Percentiles rank a stretch among this genome's conserved stretches.
Evolutionary conservation across 2,888 invertebrate species (phyloP).

Genomic region (Unio delphinus): DNA sequence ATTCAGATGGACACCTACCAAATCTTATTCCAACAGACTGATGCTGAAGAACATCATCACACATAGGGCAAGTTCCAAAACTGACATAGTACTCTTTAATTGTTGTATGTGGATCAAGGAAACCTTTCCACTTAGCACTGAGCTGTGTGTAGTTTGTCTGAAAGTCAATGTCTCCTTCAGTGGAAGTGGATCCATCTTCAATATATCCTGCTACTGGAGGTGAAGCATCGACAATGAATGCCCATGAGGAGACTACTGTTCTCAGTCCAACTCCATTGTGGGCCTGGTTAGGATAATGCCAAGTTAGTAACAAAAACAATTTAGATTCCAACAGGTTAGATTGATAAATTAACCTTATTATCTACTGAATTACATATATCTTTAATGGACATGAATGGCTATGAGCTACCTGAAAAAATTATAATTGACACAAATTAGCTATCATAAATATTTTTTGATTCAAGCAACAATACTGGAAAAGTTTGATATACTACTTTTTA

Average conservation of each 20-base stretch:
- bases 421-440: too few species aligned
- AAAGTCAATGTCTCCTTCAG: slow-evolving; percentile 30
- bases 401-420: too few species aligned
- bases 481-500: too few species aligned
- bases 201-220: slow-evolving; percentile 37
- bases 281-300: slow-evolving; percentile 11
- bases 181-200: slow-evolving; percentile 24
- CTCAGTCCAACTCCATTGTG: slow-evolving; percentile 36
- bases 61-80: slow-evolving; percentile 11
- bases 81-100: slow-evolving; percentile 29
- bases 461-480: too few species aligned
- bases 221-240: slow-evolving; percentile 34
- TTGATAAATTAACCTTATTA: too few species aligned
- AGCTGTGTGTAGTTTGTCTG: slow-evolving; percentile 20
- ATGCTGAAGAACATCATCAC: slow-evolving; percentile 30
- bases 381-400: too few species aligned
- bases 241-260: slow-evolving; percentile 35
- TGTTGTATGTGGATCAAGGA: slow-evolving; percentile 39
- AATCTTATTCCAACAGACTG: slow-evolving; percentile 32
- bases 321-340: too few species aligned
- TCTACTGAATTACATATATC: too few species aligned
- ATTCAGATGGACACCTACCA: slow-evolving; percentile 12
- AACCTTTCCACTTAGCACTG: slow-evolving; percentile 37
- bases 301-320: not conserved
- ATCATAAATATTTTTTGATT: too few species aligned